Percentiles rank a stretch among this genome's conserved stretches.
These are phyloP conservation scores for Odontamblyopus lacepedii DNA, from an alignment of 2,797 vertebrate species.

Conservation along the genomic window DNA sequence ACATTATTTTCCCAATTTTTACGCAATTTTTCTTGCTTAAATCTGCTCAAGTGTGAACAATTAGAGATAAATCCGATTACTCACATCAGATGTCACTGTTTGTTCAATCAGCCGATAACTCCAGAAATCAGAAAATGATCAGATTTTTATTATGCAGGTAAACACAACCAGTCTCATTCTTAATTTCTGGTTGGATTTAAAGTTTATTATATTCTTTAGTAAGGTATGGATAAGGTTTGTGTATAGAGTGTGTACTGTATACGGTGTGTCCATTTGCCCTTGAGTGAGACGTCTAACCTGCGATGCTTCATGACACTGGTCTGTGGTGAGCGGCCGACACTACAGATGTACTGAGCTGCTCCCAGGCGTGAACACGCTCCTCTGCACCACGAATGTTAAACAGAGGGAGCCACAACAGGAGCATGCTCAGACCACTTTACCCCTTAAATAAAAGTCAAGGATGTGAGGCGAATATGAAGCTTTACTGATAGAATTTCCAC, in stretches of 20 bases:
- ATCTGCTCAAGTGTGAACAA: too few species aligned
- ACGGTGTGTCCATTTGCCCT: conserved; percentile 44
- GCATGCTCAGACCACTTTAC: conserved; percentile 28
- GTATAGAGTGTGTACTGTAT: conserved; percentile 12
- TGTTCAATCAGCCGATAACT: too few species aligned
- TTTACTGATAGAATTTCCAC: conserved; percentile 20
- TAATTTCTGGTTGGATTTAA: conserved; percentile 1
- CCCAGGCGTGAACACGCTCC: conserved; percentile 45
- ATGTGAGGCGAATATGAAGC: conserved; percentile 1
- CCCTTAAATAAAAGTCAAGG: conserved; percentile 32
- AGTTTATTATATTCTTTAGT: conserved; percentile 32
- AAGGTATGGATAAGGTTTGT: conserved; percentile 20
- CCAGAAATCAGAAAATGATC: too few species aligned
- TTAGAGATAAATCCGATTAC: too few species aligned
- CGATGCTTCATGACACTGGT: conserved; percentile 34
- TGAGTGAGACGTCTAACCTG: conserved; percentile 48
- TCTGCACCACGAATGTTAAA: conserved; percentile 60
- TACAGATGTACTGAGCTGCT: conserved; percentile 38
- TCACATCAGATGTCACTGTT: too few species aligned
- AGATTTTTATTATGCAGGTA: too few species aligned
- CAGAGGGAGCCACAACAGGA: conserved; percentile 34
- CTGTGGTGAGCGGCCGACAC: conserved; percentile 43
- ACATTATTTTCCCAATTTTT: too few species aligned
- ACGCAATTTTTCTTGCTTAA: too few species aligned
- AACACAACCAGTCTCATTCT: conserved; percentile 1